phyloP scores from a whole-genome alignment of 2,888 invertebrate species.

The Monoplex corrugatus region DNA sequence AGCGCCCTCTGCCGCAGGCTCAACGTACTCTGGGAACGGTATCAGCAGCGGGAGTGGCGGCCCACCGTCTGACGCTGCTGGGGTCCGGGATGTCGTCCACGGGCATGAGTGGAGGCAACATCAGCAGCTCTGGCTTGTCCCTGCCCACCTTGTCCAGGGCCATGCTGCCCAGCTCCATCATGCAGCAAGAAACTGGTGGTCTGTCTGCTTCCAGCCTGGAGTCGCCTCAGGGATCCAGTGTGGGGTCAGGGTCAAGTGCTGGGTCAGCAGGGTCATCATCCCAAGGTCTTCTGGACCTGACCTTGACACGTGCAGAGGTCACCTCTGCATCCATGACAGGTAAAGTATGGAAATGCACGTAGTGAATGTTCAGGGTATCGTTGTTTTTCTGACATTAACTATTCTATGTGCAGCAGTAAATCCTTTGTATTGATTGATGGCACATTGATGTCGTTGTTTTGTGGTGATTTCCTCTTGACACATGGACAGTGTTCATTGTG shows the following conservation, averaged over 20 bases:
- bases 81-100: constrained; percentile 1
- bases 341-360: neutral
- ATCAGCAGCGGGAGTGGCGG: constrained; percentile 3
- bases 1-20: neutral
- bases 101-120: neutral
- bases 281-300: constrained; percentile 60
- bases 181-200: neutral
- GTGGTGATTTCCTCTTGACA: too few species aligned
- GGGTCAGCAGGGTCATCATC: constrained; percentile 45
- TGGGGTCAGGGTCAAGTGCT: constrained; percentile 14
- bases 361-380: too few species aligned
- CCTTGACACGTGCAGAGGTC: constrained; percentile 56
- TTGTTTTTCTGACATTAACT: too few species aligned
- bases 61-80: constrained; percentile 16
- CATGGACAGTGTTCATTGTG: too few species aligned
- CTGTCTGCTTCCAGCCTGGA: neutral
- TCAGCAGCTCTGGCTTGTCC: constrained; percentile 25
- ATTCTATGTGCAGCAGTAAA: too few species aligned
- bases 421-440: too few species aligned
- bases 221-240: constrained; percentile 15
- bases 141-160: constrained; percentile 22
- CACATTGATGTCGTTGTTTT: too few species aligned
- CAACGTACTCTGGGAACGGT: neutral
- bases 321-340: constrained; percentile 46
- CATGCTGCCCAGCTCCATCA: neutral